phyloP scores from a whole-genome alignment of 1,140 invertebrate genomes.

The Drosophila obscura region DNA sequence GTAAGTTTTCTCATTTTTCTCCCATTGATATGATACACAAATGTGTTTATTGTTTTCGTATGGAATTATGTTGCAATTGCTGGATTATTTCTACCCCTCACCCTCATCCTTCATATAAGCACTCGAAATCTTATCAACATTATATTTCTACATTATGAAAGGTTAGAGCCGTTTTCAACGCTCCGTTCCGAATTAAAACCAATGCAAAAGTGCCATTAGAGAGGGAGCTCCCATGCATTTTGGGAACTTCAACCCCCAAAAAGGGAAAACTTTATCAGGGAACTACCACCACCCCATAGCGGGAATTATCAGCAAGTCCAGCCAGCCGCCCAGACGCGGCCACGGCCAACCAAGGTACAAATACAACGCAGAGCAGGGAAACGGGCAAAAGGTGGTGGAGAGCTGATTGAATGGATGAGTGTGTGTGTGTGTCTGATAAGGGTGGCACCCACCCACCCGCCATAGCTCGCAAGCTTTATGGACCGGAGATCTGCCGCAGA shows the following conservation, averaged over 20 bases:
- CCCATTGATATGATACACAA: no score
- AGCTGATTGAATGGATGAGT: slow-evolving; percentile 33
- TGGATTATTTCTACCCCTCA: no score
- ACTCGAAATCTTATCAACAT: no score
- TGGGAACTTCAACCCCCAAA: slow-evolving; percentile 59
- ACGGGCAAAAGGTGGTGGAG: slow-evolving; percentile 33
- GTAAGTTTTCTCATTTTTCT: no score
- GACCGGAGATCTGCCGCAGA: slow-evolving; percentile 5
- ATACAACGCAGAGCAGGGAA: slow-evolving; percentile 14
- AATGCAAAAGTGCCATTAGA: no score
- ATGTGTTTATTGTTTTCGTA: no score
- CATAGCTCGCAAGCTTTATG: slow-evolving; percentile 2
- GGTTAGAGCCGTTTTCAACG: no score
- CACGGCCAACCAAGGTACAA: slow-evolving; percentile 22
- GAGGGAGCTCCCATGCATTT: slow-evolving; percentile 45
- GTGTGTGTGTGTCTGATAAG: slow-evolving; percentile 15
- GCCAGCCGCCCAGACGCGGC: neutral
- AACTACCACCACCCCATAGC: slow-evolving; percentile 39
- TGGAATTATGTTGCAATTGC: no score
- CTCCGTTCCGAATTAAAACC: slow-evolving; percentile 20
- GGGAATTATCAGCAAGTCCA: slow-evolving; percentile 39
- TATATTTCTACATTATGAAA: no score
- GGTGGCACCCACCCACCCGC: slow-evolving; percentile 25
- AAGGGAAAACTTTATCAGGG: slow-evolving; percentile 53
- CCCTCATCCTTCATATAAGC: no score